Evolutionary conservation across 2,113 vertebrate species (phyloP).

Genomic region (Heterocephalus glaber): DNA sequence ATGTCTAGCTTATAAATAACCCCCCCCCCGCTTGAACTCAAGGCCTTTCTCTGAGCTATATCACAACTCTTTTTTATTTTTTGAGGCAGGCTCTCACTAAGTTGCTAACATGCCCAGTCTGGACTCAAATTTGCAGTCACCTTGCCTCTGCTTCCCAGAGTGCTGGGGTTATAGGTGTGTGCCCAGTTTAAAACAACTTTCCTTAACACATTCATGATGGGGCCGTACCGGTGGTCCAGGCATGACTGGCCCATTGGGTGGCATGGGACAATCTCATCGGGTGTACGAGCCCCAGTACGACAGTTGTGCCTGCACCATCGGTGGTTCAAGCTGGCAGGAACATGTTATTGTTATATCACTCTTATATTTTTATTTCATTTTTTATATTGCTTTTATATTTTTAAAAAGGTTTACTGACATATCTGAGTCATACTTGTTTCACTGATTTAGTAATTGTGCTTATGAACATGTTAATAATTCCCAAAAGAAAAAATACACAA

Average conservation of each 20-base stretch:
- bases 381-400: neutral
- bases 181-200: neutral
- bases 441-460: neutral
- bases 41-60: neutral
- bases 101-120: neutral
- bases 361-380: neutral
- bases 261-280: neutral
- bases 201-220: neutral
- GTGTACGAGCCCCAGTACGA: neutral
- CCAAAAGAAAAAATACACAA: neutral
- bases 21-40: no score
- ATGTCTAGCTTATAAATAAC: no score
- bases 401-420: neutral
- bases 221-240: neutral
- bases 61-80: neutral
- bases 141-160: neutral
- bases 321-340: neutral
- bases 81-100: neutral
- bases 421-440: neutral
- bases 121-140: neutral
- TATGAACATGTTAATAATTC: slow-evolving; percentile 16
- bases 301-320: neutral
- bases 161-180: neutral
- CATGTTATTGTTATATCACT: neutral
- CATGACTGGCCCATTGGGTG: neutral